Percentiles rank a stretch among this genome's conserved stretches.
phyloP scores from a whole-genome alignment of 2,888 invertebrate genomes.

The Ormyrus rosae region DNA sequence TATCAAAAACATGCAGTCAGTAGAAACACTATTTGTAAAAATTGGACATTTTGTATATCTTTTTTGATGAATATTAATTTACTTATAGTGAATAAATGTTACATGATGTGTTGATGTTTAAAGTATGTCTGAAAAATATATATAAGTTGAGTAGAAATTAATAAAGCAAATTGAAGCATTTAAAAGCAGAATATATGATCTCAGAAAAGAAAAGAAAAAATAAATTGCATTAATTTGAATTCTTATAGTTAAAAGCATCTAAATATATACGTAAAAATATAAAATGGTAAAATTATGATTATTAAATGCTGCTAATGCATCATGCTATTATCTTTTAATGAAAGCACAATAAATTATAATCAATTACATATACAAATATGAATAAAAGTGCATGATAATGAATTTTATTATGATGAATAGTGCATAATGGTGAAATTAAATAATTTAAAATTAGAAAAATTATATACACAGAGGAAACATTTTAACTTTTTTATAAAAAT shows the following conservation, averaged over 20 bases:
- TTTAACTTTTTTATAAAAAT: background rate
- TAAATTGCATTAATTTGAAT: no score
- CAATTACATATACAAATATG: background rate
- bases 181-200: background rate
- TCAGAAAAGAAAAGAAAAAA: background rate
- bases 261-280: background rate
- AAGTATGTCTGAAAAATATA: background rate
- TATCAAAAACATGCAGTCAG: constrained; percentile 37
- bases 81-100: constrained; percentile 1
- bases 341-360: no score
- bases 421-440: background rate
- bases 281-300: no score
- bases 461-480: background rate
- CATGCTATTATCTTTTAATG: no score
- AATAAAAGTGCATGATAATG: background rate
- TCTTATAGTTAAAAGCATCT: background rate
- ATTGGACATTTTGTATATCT: constrained; percentile 6
- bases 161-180: background rate
- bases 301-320: no score
- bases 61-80: constrained; percentile 33
- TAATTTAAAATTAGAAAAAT: background rate
- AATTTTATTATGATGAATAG: background rate
- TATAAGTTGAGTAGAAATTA: constrained; percentile 1
- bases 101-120: background rate
- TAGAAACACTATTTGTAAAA: constrained; percentile 4